These are phyloP conservation scores for Dolichallabes microphthalmus DNA, from an alignment of 2,113 vertebrate genomes.

Conservation along the genomic window DNA sequence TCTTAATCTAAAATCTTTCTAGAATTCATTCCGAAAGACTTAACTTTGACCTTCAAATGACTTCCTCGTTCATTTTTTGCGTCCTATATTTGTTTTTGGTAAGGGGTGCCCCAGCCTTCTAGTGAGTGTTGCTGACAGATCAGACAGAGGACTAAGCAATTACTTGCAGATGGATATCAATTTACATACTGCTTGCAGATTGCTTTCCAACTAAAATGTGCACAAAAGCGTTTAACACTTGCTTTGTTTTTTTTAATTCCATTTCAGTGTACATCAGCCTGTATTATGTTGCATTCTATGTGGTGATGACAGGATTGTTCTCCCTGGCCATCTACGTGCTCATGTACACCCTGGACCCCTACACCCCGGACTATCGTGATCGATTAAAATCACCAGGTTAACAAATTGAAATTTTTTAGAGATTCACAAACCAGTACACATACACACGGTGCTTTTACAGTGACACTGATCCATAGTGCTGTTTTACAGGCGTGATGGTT, in stretches of 20 bases:
- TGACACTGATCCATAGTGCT: background rate
- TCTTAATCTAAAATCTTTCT: background rate
- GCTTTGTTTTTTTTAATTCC: background rate
- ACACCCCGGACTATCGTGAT: constrained; percentile 85
- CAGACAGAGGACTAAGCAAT: background rate
- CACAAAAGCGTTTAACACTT: background rate
- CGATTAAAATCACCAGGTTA: constrained; percentile 83
- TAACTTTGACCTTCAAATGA: constrained; percentile 1
- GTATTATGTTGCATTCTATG: constrained; percentile 86
- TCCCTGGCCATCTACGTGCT: constrained; percentile 78
- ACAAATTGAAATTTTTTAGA: background rate
- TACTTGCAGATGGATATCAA: background rate
- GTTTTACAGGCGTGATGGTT: constrained; percentile 77
- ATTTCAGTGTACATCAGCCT: constrained; percentile 85
- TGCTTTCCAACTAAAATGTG: background rate
- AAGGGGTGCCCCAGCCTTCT: too few species aligned
- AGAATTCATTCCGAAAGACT: background rate
- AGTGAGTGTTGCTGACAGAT: background rate
- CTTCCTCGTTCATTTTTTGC: constrained; percentile 40
- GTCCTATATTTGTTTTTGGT: background rate
- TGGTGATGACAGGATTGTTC: constrained; percentile 80
- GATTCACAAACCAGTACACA: background rate
- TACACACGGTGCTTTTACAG: background rate
- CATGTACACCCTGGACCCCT: constrained; percentile 80
- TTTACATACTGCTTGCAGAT: background rate